A percentile compares a stretch with the other conserved stretches of the same genome.
phyloP scores from a whole-genome alignment of 2,888 invertebrate species.

The Calameuta idolon region DNA sequence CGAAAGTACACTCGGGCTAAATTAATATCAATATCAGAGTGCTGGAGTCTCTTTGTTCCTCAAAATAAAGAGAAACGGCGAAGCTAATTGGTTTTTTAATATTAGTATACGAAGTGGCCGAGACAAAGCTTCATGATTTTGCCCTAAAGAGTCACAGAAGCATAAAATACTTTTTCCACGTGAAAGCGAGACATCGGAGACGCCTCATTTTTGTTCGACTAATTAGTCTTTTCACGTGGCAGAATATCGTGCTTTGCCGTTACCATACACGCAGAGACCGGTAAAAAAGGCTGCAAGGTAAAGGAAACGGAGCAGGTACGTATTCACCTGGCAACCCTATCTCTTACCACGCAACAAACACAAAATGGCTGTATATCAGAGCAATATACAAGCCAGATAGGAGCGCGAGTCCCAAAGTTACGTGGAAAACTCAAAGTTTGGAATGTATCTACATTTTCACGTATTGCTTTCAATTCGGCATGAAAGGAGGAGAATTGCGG shows the following conservation, averaged over 20 bases:
- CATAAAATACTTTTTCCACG: neutral
- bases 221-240: neutral
- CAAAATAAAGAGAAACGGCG: neutral
- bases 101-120: neutral
- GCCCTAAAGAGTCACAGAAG: neutral
- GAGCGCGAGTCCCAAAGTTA: neutral
- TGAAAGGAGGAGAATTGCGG: conserved; percentile 33
- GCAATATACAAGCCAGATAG: neutral
- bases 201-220: neutral
- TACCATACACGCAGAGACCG: neutral
- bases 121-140: neutral
- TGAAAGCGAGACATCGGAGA: neutral
- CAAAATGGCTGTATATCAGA: neutral
- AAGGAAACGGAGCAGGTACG: neutral
- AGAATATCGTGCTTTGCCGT: neutral
- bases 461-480: conserved; percentile 42
- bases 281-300: neutral
- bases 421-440: neutral
- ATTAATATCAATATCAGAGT: neutral
- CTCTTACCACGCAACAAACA: neutral
- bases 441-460: conserved; percentile 33
- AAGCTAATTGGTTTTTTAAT: neutral
- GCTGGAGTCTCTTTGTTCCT: neutral
- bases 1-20: too few relatives aligned
- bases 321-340: neutral